Evolutionary conservation across 2,113 vertebrate genomes (phyloP), one percentile per base, ranked within the genome.

Genomic region (Dicentrarchus labrax): DNA sequence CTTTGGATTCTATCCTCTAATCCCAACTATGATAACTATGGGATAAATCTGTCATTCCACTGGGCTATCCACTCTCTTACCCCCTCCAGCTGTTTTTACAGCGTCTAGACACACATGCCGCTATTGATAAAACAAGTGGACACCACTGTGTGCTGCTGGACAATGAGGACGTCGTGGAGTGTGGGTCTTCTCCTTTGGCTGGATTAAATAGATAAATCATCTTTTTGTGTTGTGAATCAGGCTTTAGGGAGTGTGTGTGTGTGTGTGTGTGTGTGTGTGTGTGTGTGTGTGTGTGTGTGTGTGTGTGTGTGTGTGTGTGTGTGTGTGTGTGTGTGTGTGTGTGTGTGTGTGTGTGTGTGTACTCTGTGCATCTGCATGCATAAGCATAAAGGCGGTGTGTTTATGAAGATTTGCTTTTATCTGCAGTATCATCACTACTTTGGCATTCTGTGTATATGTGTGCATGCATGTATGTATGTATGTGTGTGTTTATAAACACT

Each of bases 21-120:
- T 91, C 93, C 90, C 45, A 73, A 6, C 85, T 92, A 79, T 90
- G 82, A 92, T 84, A 90, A 92, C 91, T 87, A 19, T 76, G 85
- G 86, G 89, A 91, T 88, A 48, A 92, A 76, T 90, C 81, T 83
- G 76, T 88, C 93, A 86, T 90, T 90, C 86, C 88, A 53, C 78
- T 59, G 76, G 70, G 83, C 68, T 74, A 54, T 76, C 48, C 82
- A 36, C 83, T 78, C 85, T 76, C 85, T 83, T 84, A 65, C 73
- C 76, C 86, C 78, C 85, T 72, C 77, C 62, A 77, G 68, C 73
- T 94, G 93, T 95, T 95, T 93, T 93, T 67, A 91, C 87, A 92
- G 86, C 22, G 94, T 95, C 95, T 95, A 94, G 95, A 95, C 95
- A 91, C 88, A 86, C 87, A 93, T 83, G 76, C 86, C 79, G 5